Conservation (phyloP, 2,797 vertebrate genomes). For the Sorex maritimensis region DNA sequence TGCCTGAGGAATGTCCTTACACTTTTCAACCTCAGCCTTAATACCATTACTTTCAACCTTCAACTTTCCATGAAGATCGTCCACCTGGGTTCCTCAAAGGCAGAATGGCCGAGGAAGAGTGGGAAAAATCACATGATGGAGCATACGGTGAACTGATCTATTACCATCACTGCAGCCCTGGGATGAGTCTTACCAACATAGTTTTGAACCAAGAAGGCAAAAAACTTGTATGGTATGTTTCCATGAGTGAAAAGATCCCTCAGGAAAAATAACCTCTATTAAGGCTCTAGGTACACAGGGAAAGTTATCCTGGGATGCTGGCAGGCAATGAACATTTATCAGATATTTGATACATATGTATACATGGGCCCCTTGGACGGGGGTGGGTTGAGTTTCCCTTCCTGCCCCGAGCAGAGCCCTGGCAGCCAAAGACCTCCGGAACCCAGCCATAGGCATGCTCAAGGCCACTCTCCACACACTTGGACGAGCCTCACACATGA, state of each 20-base stretch:
- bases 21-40: background rate
- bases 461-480: too few relatives aligned
- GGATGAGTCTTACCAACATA: background rate
- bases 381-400: too few relatives aligned
- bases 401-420: too few relatives aligned
- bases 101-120: background rate
- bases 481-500: too few relatives aligned
- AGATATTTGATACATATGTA: background rate
- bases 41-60: background rate
- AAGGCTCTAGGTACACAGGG: background rate
- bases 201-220: background rate
- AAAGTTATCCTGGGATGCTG: background rate
- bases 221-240: background rate
- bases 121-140: too few relatives aligned
- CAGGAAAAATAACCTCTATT: background rate
- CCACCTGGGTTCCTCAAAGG: too few relatives aligned
- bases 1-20: rapidly evolving
- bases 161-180: rapidly evolving
- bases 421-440: too few relatives aligned
- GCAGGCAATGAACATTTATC: background rate
- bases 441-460: too few relatives aligned
- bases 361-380: background rate
- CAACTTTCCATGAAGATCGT: background rate
- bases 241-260: background rate
- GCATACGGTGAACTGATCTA: too few relatives aligned